Evolutionary conservation across 2,113 vertebrate genomes (phyloP), one percentile per base, ranked within the genome.

Genomic region (Arenaria interpres): DNA sequence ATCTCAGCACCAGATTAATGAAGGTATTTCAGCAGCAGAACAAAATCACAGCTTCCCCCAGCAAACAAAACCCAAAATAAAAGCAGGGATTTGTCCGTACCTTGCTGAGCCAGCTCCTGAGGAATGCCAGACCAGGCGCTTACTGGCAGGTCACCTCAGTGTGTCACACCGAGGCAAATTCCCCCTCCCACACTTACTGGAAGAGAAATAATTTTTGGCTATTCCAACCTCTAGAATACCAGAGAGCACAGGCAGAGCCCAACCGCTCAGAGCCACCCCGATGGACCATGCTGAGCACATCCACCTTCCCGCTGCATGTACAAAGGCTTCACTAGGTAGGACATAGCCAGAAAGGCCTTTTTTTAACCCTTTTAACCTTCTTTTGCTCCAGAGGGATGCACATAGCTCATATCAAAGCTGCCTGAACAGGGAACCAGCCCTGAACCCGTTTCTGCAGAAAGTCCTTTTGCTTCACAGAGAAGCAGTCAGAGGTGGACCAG

Each of bases 321-420:
- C 43, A 41, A 75, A 60, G 0, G 0, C 27, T 48, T 15, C 45
- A 3, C 27, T 9, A 14, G 27, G 39, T 64, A 45, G 43, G 27
- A 68, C 2, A 4, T 0, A 60, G 51, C 10, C 88, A 94, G 23
- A 30, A 0, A 23, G 0, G 25, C 3, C 9, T 37, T 35, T 72
- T 62, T 56, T 43, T 4, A 68, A 66, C 45, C 37, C 32, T 77
- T 63, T 46, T 9, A 20, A 39, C 30, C 33, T 85, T 59, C 57
- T 35, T 79, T 27, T 8, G 3, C 53, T 77, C 23, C 19, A 35
- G 35, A 68, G 28, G 17, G 60, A 75, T 41, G n/a, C 3, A 6
- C 39, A 2, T 1, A 8, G 35, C 41, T 51, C 20, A 12, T 8
- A 17, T 10, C 30, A 77, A 54, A 93, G 35, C 45, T 43, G 14